Base-by-base conservation (phyloP, 2,888 invertebrate species). In the Imbricaverruca yamaguchii region DNA sequence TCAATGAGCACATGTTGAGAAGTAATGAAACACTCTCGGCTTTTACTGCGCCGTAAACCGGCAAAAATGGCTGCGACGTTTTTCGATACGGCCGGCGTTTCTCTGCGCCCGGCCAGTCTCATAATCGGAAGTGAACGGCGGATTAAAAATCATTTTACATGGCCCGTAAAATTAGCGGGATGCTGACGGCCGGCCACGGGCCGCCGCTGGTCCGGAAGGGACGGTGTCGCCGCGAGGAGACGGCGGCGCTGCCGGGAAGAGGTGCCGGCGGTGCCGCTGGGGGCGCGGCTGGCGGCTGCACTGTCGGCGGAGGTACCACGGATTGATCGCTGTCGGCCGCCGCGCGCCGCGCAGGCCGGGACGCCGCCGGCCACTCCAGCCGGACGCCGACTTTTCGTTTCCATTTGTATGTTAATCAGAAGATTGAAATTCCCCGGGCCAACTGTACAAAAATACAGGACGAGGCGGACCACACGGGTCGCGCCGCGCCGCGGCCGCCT, bases 391-490 rank as follows among this genome's bases (percentile, higher is more conserved):
- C 74, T 74, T 74, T 74, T 74, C 74, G 74, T 74, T 74, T 74
- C 74, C 74, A 74, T 74, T 53, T 74, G 74, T 74, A 74, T 74
- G 74, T 53, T 74, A 74, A 74, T 74, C 74, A 74, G 53, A 53
- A 74, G 74, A 74, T 74, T 74, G 74, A 74, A 74, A 74, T 74
- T 74, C 74, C 23, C 53, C 18, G 7, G 53, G 18, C 12, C 74
- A 23, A 18, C 74, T 74, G 74, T 74, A 74, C 74, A 74, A 74
- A 67, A 74, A 74, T 53, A 74, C 74, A 53, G 74, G 8, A 9
- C 8, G 39, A 15, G 12, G 7, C 21, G 74, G 74, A 74, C 74
- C 74, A 25, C 74, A 74, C 74, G 12, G 39, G 53, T 13, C 8
- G 39, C 12, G 74, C 53, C 53, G 74, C 65, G 9, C 23, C 65